A percentile compares a stretch with the other conserved stretches of the same genome.
These are phyloP conservation scores for Xiphydria camelus DNA, from an alignment of 2,888 invertebrate genomes.

Conservation along the genomic window DNA sequence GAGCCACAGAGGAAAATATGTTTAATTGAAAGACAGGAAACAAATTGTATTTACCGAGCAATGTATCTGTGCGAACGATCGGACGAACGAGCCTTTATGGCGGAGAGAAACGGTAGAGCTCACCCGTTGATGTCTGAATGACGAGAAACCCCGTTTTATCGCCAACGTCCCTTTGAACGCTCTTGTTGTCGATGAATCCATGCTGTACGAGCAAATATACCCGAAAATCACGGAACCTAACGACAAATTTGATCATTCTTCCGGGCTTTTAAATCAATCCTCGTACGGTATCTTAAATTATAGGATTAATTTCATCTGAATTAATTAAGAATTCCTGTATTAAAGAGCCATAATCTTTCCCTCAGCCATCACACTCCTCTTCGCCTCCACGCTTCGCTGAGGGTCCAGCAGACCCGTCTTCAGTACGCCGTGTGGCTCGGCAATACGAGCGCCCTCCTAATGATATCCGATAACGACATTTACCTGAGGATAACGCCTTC, in stretches of 20 bases:
- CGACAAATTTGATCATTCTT: neutral
- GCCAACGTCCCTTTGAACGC: too few species aligned
- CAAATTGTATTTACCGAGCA: too few species aligned
- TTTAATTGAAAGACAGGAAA: too few species aligned
- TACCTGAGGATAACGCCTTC: constrained; percentile 78
- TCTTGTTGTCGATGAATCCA: too few species aligned
- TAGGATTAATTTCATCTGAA: neutral
- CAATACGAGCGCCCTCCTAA: constrained; percentile 73
- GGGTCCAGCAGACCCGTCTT: constrained; percentile 71
- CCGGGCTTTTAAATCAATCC: neutral
- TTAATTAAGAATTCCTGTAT: neutral
- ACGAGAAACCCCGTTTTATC: too few species aligned
- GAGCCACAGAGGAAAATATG: too few species aligned
- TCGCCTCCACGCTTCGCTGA: constrained; percentile 75
- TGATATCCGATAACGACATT: constrained; percentile 88
- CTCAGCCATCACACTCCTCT: constrained; percentile 82
- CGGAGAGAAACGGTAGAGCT: too few species aligned
- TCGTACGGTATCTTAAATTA: neutral
- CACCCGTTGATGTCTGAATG: too few species aligned
- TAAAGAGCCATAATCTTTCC: neutral
- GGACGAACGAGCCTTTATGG: too few species aligned
- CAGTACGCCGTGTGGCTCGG: constrained; percentile 87
- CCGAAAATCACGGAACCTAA: too few species aligned
- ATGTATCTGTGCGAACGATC: too few species aligned
- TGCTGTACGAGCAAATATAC: too few species aligned